phyloP scores from a whole-genome alignment of 2,888 invertebrate genomes.

The Mongoloraphidia duomilia region DNA sequence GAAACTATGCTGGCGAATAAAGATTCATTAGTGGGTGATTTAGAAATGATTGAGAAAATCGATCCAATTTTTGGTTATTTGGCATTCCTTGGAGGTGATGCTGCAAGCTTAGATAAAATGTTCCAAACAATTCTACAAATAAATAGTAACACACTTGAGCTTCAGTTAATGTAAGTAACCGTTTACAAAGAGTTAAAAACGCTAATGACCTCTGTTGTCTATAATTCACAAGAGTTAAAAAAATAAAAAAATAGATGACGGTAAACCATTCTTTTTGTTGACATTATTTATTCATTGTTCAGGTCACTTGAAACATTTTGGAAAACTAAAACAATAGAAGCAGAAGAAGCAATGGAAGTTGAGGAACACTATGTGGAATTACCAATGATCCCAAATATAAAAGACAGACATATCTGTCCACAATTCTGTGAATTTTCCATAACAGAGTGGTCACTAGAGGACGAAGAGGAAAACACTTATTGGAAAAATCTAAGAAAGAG shows the following conservation, averaged over 20 bases:
- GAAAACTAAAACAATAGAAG: constrained; percentile 1
- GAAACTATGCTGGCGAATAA: not conserved
- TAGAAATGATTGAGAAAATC: constrained; percentile 14
- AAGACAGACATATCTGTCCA: constrained; percentile 37
- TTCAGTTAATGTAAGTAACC: constrained; percentile 29
- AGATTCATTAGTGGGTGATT: not conserved
- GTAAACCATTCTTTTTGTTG: constrained; percentile 23
- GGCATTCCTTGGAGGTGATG: constrained; percentile 42
- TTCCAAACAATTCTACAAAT: constrained; percentile 43
- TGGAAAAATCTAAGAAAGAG: too few species aligned
- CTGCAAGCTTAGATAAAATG: constrained; percentile 43
- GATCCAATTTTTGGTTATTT: constrained; percentile 47
- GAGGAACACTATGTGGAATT: constrained; percentile 9
- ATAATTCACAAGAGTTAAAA: too few species aligned
- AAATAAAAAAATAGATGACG: constrained; percentile 12
- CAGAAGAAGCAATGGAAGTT: constrained; percentile 1
- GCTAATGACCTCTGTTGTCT: too few species aligned
- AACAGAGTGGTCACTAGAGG: constrained; percentile 41
- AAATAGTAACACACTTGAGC: constrained; percentile 30
- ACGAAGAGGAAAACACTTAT: too few species aligned
- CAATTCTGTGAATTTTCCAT: constrained; percentile 46
- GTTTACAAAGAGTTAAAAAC: constrained; percentile 11
- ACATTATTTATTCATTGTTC: constrained; percentile 18
- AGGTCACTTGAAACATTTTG: constrained; percentile 12
- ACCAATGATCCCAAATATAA: constrained; percentile 26